These are phyloP conservation scores for Phrynocephalus vlangalii DNA, from an alignment of 2,797 vertebrate species.

Conservation along the genomic window DNA sequence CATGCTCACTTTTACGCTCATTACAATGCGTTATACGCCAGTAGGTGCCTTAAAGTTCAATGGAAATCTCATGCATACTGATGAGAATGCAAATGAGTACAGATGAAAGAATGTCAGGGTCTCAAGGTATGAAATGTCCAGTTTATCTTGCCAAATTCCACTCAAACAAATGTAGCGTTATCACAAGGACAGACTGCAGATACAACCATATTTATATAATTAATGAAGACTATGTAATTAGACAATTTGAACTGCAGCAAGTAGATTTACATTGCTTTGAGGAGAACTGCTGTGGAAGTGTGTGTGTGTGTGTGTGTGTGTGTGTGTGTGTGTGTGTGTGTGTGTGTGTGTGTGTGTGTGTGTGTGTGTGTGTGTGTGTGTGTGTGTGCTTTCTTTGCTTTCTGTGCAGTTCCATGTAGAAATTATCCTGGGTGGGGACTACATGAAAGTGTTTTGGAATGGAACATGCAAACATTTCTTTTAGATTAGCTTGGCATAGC, in stretches of 20 bases:
- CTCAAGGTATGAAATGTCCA: constrained; percentile 78
- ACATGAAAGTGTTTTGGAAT: background rate
- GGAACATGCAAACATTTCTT: constrained; percentile 35
- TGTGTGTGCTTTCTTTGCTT: background rate
- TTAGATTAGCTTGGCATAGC: constrained; percentile 30
- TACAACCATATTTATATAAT: constrained; percentile 62
- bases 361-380: background rate
- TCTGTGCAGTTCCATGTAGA: constrained; percentile 33
- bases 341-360: background rate
- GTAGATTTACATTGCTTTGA: constrained; percentile 49
- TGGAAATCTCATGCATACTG: constrained; percentile 90
- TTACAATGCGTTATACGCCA: constrained; percentile 87
- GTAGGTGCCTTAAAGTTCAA: constrained; percentile 90
- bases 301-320: no score
- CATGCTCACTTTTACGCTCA: constrained; percentile 86
- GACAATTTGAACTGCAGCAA: constrained; percentile 56
- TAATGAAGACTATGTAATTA: constrained; percentile 61
- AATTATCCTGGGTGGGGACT: constrained; percentile 3
- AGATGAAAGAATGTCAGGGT: constrained; percentile 81
- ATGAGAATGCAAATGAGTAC: constrained; percentile 88
- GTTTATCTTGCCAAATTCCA: constrained; percentile 66
- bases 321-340: background rate
- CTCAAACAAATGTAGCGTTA: constrained; percentile 58
- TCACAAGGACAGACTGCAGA: constrained; percentile 46
- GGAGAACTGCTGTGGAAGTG: constrained; percentile 27